phyloP scores from a whole-genome alignment of 2,888 invertebrate species.

The Siphonodentalium dalli region DNA sequence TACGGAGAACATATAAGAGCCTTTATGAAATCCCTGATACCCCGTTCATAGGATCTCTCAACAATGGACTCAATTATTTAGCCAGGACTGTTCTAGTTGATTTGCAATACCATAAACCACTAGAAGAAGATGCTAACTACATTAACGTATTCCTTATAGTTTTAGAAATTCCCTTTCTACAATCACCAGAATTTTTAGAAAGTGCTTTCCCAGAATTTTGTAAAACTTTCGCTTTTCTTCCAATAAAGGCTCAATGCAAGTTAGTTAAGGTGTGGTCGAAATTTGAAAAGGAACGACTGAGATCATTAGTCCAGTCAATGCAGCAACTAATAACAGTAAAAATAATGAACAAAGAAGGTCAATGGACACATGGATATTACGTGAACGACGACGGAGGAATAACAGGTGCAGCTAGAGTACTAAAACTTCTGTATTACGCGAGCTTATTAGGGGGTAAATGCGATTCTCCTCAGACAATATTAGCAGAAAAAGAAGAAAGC shows the following conservation, averaged over 20 bases:
- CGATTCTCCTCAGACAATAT: conserved; percentile 52
- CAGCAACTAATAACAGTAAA: conserved; percentile 88
- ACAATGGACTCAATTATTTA: conserved; percentile 77
- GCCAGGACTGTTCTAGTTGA: conserved; percentile 78
- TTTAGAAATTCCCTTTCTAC: conserved; percentile 76
- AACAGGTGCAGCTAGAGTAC: conserved; percentile 83
- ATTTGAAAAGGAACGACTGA: conserved; percentile 38
- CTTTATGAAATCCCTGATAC: conserved; percentile 66
- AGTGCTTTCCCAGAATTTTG: conserved; percentile 77
- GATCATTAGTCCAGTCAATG: conserved; percentile 65
- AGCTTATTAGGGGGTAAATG: conserved; percentile 80
- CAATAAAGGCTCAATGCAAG: conserved; percentile 79
- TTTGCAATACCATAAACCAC: conserved; percentile 69
- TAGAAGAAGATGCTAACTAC: conserved; percentile 66
- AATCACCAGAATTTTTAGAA: conserved; percentile 78
- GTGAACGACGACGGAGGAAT: conserved; percentile 87
- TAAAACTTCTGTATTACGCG: conserved; percentile 79
- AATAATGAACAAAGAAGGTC: conserved; percentile 75
- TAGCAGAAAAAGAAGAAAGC: conserved; percentile 48
- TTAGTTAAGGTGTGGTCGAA: conserved; percentile 82
- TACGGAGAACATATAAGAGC: conserved; percentile 75
- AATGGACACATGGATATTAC: conserved; percentile 69
- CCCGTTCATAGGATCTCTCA: conserved; percentile 74
- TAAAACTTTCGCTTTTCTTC: conserved; percentile 78
- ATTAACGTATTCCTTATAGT: conserved; percentile 76